These are phyloP conservation scores for Epirrhoe tristata DNA, from an alignment of 2,888 invertebrate species.

Conservation along the genomic window DNA sequence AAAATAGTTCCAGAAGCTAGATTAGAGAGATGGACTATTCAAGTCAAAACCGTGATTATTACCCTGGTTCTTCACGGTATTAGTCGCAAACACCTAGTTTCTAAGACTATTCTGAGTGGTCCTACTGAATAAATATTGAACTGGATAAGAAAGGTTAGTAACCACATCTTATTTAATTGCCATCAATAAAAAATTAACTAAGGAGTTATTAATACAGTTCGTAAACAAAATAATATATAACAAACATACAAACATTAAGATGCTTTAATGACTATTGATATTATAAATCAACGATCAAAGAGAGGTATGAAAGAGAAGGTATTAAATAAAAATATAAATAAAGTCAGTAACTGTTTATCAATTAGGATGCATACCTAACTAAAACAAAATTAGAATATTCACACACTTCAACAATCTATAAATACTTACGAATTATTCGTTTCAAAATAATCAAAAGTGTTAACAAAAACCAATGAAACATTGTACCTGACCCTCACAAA, in stretches of 20 bases:
- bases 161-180: not conserved
- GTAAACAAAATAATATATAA: slow-evolving; percentile 5
- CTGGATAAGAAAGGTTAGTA: too few relatives aligned
- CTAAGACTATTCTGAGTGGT: too few relatives aligned
- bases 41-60: too few relatives aligned
- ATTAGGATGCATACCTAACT: not conserved
- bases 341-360: not conserved
- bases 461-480: too few relatives aligned
- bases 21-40: too few relatives aligned
- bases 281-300: not conserved
- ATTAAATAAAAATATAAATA: slow-evolving; percentile 4
- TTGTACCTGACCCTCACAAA: too few relatives aligned
- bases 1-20: too few relatives aligned
- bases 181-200: not conserved
- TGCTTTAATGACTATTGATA: not conserved
- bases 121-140: too few relatives aligned
- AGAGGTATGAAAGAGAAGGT: not conserved
- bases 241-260: not conserved
- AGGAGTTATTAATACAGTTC: slow-evolving; percentile 1
- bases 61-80: too few relatives aligned
- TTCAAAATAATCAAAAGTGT: too few relatives aligned
- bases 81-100: too few relatives aligned
- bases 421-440: not conserved
- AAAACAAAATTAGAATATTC: not conserved
- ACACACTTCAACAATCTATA: not conserved